Base-by-base conservation (phyloP, 2,797 vertebrate genomes). In the Xenops minutus region DNA sequence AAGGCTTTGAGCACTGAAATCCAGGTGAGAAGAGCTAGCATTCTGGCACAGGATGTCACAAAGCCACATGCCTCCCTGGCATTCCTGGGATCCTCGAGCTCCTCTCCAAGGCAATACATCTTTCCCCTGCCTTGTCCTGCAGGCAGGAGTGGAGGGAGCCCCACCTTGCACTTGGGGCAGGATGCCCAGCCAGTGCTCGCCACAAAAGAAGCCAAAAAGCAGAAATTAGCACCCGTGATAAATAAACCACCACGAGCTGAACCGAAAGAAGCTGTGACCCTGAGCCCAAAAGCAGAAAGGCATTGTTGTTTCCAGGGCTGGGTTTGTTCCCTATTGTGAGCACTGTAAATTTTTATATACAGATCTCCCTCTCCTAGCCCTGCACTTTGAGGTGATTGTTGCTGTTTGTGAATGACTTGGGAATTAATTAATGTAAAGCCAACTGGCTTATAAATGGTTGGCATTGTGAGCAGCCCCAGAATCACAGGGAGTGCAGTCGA, bases 391-490 rank as follows among this genome's bases (percentile, higher is more conserved):
- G 95, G 94, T 94, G 96, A 97, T 96, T 97, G 97, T 97, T 97
- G 92, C 95, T 96, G 85, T 97, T 95, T 97, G 96, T 97, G 97
- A 97, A 98, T 97, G 94, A 96, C 96, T 97, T 88, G 96, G 97
- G 96, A 98, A 97, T 97, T 97, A 95, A 97, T 98, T 97, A 97
- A 98, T 93, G 95, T 94, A 92, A 97, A 97, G 97, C 96, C 95
- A 97, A 97, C 93, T 81, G 76, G 92, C 95, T 96, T 97, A 97
- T 97, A 98, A 98, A 98, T 97, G 96, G 93, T 46, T 95, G 85
- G 95, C 96, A 97, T 97, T 98, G 97, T 97, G 95, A 97, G 73
- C 58, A 63, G 92, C 78, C 82, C 58, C 85, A 89, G 92, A 43
- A 51, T 89, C 96, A 93, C 30, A 72, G 85, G 95, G 97, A 97